Conservation (phyloP, 2,113 vertebrate species). For the Tychaedon coryphoeus region DNA sequence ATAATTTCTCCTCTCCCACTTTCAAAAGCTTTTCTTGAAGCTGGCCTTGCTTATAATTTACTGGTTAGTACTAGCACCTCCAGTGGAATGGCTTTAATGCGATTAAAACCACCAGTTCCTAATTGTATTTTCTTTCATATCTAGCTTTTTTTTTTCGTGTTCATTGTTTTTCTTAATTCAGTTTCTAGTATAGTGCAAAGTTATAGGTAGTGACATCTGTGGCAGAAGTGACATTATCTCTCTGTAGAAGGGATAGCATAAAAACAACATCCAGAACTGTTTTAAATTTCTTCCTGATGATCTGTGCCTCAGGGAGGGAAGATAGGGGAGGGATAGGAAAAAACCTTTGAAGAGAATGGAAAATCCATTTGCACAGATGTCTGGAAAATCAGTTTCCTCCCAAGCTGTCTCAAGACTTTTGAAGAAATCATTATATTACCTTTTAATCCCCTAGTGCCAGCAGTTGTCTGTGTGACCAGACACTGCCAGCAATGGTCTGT, state of each 20-base stretch:
- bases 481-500: neutral
- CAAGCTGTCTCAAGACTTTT: neutral
- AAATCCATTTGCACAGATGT: constrained; percentile 31
- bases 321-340: neutral
- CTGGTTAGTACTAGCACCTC: neutral
- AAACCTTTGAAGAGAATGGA: constrained; percentile 39
- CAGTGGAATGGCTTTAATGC: neutral
- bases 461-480: neutral
- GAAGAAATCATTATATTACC: constrained; percentile 34
- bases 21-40: neutral
- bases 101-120: neutral
- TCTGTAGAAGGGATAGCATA: neutral
- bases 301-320: neutral
- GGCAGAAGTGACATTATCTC: neutral
- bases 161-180: neutral
- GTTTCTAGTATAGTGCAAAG: neutral
- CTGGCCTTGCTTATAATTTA: neutral
- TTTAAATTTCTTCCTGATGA: neutral
- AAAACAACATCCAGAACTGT: neutral
- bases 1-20: neutral
- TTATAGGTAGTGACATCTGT: neutral
- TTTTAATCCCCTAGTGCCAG: constrained; percentile 6
- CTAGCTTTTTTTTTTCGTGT: neutral
- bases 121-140: neutral
- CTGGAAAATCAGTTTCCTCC: constrained; percentile 53